These are phyloP conservation scores for Aphelenchoides besseyi DNA, from an alignment of 1,140 invertebrate genomes.

Conservation along the genomic window DNA sequence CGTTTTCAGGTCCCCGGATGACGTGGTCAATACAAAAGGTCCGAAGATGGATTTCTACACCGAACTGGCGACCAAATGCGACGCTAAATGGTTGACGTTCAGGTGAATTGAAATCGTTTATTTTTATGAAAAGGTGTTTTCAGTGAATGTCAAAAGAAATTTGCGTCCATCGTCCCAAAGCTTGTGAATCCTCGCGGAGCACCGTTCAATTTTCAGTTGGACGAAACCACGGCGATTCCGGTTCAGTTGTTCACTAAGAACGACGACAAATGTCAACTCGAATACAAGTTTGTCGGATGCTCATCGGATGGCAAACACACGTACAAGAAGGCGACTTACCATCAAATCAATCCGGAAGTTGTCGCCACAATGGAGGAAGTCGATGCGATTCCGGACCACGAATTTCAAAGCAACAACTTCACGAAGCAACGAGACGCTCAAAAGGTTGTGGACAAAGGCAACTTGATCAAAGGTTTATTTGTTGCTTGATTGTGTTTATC, in stretches of 20 bases:
- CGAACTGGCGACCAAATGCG: not conserved
- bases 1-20: slow-evolving; percentile 10
- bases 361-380: slow-evolving; percentile 10
- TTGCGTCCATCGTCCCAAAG: not conserved
- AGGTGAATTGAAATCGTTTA: not conserved
- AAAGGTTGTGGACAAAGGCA: not conserved
- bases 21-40: not conserved
- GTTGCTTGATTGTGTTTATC: not conserved
- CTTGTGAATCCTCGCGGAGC: not conserved
- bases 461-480: slow-evolving; percentile 19
- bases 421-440: not conserved
- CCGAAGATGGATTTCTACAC: not conserved
- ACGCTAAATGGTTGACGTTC: slow-evolving; percentile 14
- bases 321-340: not conserved
- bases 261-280: not conserved
- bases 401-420: not conserved
- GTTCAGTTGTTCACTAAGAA: slow-evolving; percentile 20
- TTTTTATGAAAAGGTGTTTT: not conserved
- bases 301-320: not conserved
- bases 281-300: not conserved
- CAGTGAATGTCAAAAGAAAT: slow-evolving; percentile 1
- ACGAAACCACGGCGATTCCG: not conserved
- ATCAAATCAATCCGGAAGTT: not conserved
- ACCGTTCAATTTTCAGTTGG: slow-evolving; percentile 22
- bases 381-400: not conserved